A percentile compares a stretch with the other conserved stretches of the same genome.
These are phyloP conservation scores for Papilio elwesi DNA, from an alignment of 2,888 invertebrate species.

Conservation along the genomic window DNA sequence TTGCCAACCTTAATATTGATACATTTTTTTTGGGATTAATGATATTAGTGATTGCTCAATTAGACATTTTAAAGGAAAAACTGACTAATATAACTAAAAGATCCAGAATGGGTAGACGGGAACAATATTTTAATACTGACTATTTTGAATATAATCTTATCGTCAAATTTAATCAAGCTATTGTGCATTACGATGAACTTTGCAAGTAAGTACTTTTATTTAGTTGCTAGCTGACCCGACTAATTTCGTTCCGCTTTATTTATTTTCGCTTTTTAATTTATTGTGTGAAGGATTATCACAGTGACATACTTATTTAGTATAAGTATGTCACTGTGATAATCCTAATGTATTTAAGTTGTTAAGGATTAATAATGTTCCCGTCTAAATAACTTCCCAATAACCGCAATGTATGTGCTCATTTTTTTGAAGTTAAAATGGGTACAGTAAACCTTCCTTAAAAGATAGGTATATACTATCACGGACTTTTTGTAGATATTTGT, in stretches of 20 bases:
- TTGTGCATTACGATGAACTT: constrained; percentile 60
- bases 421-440: no score
- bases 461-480: no score
- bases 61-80: constrained; percentile 62
- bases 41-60: constrained; percentile 62
- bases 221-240: neutral
- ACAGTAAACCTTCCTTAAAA: no score
- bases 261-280: neutral
- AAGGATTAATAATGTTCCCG: no score
- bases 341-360: no score
- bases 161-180: constrained; percentile 54
- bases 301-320: no score
- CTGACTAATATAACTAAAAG: constrained; percentile 54
- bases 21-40: constrained; percentile 63
- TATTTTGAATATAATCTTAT: constrained; percentile 44
- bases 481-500: no score
- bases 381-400: no score
- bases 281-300: no score
- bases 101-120: constrained; percentile 1
- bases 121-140: neutral
- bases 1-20: constrained; percentile 61
- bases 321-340: no score
- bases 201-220: constrained; percentile 54
- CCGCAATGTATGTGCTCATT: no score
- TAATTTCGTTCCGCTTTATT: no score